Percentiles rank a stretch among this genome's conserved stretches.
Evolutionary conservation across 2,888 invertebrate species (phyloP).

Genomic region (Camptogramma bilineatum): DNA sequence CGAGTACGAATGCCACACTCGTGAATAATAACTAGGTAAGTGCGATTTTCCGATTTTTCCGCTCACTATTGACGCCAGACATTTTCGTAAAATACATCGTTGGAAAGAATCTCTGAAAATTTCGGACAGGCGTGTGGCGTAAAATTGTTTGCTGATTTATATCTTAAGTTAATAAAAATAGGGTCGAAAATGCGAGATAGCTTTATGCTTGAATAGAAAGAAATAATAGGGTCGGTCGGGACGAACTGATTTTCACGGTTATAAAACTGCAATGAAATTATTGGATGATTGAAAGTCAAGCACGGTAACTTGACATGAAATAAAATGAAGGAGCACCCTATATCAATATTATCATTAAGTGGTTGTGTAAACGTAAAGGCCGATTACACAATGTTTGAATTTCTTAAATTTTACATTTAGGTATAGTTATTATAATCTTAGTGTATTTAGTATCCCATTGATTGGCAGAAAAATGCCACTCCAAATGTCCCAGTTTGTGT

Average conservation of each 20-base stretch:
- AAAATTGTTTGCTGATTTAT: slow-evolving; percentile 83
- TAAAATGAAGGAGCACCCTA: background rate
- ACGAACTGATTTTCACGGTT: slow-evolving; percentile 61
- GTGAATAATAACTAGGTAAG: slow-evolving; percentile 56
- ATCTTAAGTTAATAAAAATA: slow-evolving; percentile 26
- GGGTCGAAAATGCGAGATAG: slow-evolving; percentile 36
- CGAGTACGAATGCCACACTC: slow-evolving; percentile 46
- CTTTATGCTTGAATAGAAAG: slow-evolving; percentile 51
- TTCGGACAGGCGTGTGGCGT: slow-evolving; percentile 69
- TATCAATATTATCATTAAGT: background rate
- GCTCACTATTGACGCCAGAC: slow-evolving; percentile 56
- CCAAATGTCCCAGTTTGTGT: too few species aligned
- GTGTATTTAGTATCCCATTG: too few species aligned
- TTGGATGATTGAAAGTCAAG: slow-evolving; percentile 40
- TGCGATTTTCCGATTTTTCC: slow-evolving; percentile 55
- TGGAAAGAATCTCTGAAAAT: slow-evolving; percentile 58
- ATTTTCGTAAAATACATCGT: slow-evolving; percentile 74
- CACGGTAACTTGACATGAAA: slow-evolving; percentile 15
- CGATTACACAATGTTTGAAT: too few species aligned
- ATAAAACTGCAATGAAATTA: slow-evolving; percentile 45
- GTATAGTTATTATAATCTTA: too few species aligned
- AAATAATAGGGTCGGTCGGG: slow-evolving; percentile 63
- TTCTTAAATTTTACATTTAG: too few species aligned
- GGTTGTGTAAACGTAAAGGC: background rate
- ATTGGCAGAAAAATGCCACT: too few species aligned